Conservation (phyloP, 2,113 vertebrate genomes). For the Otocyon megalotis region DNA sequence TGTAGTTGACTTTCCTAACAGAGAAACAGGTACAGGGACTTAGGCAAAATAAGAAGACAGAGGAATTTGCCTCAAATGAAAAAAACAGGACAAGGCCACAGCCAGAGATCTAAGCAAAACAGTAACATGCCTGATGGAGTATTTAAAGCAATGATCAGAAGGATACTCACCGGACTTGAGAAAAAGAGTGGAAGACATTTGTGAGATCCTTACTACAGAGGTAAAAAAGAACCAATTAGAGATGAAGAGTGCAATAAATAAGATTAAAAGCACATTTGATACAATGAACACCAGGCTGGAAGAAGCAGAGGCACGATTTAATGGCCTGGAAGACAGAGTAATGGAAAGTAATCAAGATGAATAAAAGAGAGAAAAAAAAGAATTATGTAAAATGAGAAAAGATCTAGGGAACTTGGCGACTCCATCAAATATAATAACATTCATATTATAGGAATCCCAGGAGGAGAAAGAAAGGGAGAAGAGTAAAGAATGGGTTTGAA, state of each 20-base stretch:
- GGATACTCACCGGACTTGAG: background rate
- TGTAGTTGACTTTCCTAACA: background rate
- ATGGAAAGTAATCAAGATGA: background rate
- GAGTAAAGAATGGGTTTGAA: background rate
- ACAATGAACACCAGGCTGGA: background rate
- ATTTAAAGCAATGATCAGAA: background rate
- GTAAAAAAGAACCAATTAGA: background rate
- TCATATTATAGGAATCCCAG: background rate
- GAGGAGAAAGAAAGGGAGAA: background rate
- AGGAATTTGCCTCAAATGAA: background rate
- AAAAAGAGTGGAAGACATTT: background rate
- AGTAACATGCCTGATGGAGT: background rate
- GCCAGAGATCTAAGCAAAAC: background rate
- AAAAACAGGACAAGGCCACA: background rate
- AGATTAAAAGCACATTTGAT: background rate
- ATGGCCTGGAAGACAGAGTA: background rate
- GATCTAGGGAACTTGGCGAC: background rate
- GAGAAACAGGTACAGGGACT: background rate
- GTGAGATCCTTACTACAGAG: background rate
- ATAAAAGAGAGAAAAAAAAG: background rate
- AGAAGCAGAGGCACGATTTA: background rate
- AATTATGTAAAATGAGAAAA: background rate
- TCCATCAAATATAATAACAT: background rate
- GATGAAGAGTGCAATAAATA: background rate
- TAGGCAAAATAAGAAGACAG: background rate